Conservation (phyloP, 1,140 invertebrate species). For the silkworm (Bombyx mori) region ASM3026992v2 NC_085115.1:4342001-4342500, state of each 20-base stretch:
- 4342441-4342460: too few species aligned
- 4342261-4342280: conserved; percentile 66
- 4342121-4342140: conserved; percentile 1
- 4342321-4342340: conserved; percentile 26
- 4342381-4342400: too few species aligned
- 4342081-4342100: not conserved
- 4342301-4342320: conserved; percentile 38
- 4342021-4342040: conserved; percentile 19
- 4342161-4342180: too few species aligned
- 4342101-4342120: conserved; percentile 2
- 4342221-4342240: conserved; percentile 58
- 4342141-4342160: conserved; percentile 13
- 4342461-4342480: too few species aligned
- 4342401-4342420: too few species aligned
- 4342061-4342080: conserved; percentile 5
- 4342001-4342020: conserved; percentile 22
- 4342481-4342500: too few species aligned
- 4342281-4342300: conserved; percentile 37
- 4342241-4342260: conserved; percentile 65
- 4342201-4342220: conserved; percentile 19
- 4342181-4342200: too few species aligned
- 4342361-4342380: too few species aligned
- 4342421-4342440: too few species aligned
- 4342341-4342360: conserved; percentile 33
- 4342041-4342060: conserved; percentile 11